phyloP scores from a whole-genome alignment of 2,797 vertebrate species.

The Ciconia nigra region DNA sequence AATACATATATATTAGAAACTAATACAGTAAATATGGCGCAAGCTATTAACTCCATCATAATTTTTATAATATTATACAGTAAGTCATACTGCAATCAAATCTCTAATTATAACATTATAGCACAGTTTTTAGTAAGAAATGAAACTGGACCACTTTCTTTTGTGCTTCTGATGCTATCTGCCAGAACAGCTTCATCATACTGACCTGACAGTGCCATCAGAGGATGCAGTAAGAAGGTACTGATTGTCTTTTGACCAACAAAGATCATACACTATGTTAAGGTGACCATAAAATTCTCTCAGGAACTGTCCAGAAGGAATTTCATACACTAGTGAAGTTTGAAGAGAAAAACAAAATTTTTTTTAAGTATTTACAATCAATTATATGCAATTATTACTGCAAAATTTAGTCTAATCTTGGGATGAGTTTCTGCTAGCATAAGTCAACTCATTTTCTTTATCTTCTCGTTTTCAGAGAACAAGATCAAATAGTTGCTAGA shows the following conservation, averaged over 20 bases:
- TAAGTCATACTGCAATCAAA: background rate
- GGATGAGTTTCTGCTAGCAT: background rate
- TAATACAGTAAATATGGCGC: background rate
- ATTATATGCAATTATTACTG: background rate
- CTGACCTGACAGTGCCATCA: slow-evolving; percentile 92
- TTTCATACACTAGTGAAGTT: slow-evolving; percentile 88
- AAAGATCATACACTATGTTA: slow-evolving; percentile 95
- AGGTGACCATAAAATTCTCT: slow-evolving; percentile 91
- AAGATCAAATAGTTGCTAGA: background rate
- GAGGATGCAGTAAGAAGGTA: slow-evolving; percentile 92
- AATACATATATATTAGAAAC: background rate
- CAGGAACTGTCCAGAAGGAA: slow-evolving; percentile 90
- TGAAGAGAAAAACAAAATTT: background rate
- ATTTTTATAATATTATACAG: background rate
- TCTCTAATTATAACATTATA: background rate
- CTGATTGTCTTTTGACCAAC: slow-evolving; percentile 89
- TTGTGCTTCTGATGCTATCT: background rate
- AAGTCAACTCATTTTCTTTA: background rate
- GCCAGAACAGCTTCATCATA: background rate
- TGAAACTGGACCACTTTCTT: background rate
- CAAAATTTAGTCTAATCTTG: background rate
- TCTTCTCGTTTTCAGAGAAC: background rate
- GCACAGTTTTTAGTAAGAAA: background rate
- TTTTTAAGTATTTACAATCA: background rate
- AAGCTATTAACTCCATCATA: background rate